phyloP scores from a whole-genome alignment of 2,888 invertebrate genomes.

The Mesorhabditis spiculigera region DNA sequence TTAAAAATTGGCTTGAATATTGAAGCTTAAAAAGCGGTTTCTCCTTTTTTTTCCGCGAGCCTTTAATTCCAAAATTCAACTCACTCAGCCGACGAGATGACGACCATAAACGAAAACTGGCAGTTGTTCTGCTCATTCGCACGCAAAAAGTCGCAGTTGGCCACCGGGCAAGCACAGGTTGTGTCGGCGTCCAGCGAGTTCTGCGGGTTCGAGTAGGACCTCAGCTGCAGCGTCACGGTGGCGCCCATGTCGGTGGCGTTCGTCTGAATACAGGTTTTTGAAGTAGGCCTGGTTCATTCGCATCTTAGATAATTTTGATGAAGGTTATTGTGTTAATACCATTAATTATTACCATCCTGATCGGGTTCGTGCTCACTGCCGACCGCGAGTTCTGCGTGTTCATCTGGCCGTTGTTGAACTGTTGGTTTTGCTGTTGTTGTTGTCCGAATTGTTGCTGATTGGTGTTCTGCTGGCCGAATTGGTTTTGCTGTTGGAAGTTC shows the following conservation, averaged over 20 bases:
- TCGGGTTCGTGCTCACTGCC: not conserved
- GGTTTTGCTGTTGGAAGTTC: not conserved
- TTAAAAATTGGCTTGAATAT: no score
- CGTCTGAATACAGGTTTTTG: not conserved
- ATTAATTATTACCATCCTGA: not conserved
- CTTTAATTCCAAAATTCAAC: no score
- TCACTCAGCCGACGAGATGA: conserved; percentile 43
- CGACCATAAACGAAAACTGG: conserved; percentile 41
- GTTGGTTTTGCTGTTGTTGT: not conserved
- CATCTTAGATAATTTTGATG: no score
- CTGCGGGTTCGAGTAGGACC: conserved; percentile 29
- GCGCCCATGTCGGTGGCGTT: conserved; percentile 23
- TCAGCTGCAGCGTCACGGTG: conserved; percentile 32
- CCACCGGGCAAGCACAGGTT: conserved; percentile 37
- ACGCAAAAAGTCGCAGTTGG: conserved; percentile 32
- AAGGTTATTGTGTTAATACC: no score
- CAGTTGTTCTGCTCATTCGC: conserved; percentile 36
- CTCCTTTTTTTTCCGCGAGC: no score
- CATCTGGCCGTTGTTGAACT: not conserved
- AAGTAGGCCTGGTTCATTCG: no score
- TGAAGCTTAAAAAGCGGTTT: no score
- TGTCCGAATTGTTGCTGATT: not conserved
- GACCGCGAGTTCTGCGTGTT: not conserved
- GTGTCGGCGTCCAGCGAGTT: conserved; percentile 29
- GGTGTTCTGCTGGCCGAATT: not conserved